Evolutionary conservation across 1,140 invertebrate genomes (phyloP).

Genomic region (Apocrypta bakeri): DNA sequence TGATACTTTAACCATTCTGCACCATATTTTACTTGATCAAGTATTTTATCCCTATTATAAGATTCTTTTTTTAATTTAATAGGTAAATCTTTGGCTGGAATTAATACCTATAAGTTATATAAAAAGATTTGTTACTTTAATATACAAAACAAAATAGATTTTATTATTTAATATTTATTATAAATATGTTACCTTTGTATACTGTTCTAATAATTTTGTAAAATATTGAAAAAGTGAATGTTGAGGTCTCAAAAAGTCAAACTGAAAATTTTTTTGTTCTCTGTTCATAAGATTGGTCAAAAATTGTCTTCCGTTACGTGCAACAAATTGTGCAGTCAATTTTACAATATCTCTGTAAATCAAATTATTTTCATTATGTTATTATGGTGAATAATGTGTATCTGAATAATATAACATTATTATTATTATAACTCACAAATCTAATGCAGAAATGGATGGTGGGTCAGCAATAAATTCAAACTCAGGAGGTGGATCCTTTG

Average conservation of each 20-base stretch:
- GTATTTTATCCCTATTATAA: constrained; percentile 82
- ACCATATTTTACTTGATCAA: constrained; percentile 95
- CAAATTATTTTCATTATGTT: constrained; percentile 44
- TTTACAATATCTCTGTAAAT: constrained; percentile 94
- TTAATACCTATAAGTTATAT: constrained; percentile 79
- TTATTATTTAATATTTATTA: not conserved
- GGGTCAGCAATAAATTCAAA: constrained; percentile 99
- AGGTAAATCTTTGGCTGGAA: constrained; percentile 94
- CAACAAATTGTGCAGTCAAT: constrained; percentile 98
- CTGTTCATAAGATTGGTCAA: constrained; percentile 98
- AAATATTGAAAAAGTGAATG: constrained; percentile 99
- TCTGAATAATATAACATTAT: not conserved
- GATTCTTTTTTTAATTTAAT: constrained; percentile 87
- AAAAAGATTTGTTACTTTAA: not conserved
- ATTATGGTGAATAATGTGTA: not conserved
- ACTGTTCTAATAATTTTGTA: constrained; percentile 97
- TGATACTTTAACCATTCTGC: constrained; percentile 98
- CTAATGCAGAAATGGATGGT: constrained; percentile 98
- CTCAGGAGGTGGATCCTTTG: constrained; percentile 95
- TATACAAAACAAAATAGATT: not conserved
- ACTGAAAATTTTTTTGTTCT: constrained; percentile 98
- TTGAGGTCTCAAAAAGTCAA: constrained; percentile 98
- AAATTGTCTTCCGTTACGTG: constrained; percentile 98
- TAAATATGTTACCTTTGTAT: constrained; percentile 88
- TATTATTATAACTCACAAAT: constrained; percentile 87